phyloP scores from a whole-genome alignment of 2,888 invertebrate genomes.

The Plebejus argus region DNA sequence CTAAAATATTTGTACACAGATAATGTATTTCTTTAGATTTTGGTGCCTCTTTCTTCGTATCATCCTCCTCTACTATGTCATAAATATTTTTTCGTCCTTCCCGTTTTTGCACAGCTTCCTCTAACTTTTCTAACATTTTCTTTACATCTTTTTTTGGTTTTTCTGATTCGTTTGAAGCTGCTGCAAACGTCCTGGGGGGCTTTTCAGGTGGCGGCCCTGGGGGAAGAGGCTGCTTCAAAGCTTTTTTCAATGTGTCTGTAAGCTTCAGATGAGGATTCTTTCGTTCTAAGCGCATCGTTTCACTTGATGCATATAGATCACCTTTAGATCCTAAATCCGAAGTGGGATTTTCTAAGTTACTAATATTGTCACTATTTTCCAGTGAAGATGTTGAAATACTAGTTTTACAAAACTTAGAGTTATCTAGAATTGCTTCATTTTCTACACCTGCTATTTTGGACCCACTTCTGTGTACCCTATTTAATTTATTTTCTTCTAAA shows the following conservation, averaged over 20 bases:
- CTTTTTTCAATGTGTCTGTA: conserved; percentile 83
- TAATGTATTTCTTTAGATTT: conserved; percentile 75
- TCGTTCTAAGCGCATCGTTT: conserved; percentile 67
- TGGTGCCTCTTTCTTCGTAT: conserved; percentile 45
- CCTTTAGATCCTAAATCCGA: conserved; percentile 63
- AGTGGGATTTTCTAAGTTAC: conserved; percentile 36
- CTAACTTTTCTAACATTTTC: conserved; percentile 84
- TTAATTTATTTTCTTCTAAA: conserved; percentile 63
- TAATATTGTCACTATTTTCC: conserved; percentile 50
- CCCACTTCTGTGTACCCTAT: conserved; percentile 35
- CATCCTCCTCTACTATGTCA: conserved; percentile 53
- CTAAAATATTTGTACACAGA: conserved; percentile 73
- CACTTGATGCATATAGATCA: conserved; percentile 63
- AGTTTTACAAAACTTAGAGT: conserved; percentile 45
- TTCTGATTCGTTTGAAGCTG: conserved; percentile 47
- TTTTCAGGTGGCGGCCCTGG: conserved; percentile 87
- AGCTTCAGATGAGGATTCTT: conserved; percentile 71
- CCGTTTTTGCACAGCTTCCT: conserved; percentile 78
- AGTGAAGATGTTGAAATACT: conserved; percentile 57
- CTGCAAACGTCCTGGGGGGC: conserved; percentile 84
- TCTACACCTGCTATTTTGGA: not conserved
- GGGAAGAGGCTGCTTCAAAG: conserved; percentile 85
- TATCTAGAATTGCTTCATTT: not conserved
- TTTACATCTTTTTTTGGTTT: conserved; percentile 77
- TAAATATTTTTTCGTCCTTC: conserved; percentile 56